Evolutionary conservation across 2,113 vertebrate genomes (phyloP).

Genomic region (Zosterops japonicus): DNA sequence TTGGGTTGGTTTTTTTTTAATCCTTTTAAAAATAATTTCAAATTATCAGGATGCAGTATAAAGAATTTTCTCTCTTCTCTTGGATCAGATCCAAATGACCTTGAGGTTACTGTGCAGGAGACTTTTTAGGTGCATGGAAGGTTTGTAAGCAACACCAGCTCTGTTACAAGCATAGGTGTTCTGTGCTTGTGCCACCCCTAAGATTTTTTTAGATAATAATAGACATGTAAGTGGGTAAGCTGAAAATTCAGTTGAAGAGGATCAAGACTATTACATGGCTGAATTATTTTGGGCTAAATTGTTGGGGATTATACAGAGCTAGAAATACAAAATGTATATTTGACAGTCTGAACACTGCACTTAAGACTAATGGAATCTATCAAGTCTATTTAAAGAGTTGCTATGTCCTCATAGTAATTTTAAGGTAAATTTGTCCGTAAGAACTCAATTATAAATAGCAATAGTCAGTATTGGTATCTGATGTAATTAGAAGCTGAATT

Average conservation of each 20-base stretch:
- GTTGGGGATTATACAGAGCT: background rate
- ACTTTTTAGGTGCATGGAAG: background rate
- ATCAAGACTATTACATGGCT: background rate
- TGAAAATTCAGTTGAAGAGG: background rate
- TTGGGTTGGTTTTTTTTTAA: background rate
- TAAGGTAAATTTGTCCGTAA: background rate
- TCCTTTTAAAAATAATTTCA: background rate
- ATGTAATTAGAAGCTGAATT: background rate
- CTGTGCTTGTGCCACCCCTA: background rate
- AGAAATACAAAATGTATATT: constrained; percentile 9
- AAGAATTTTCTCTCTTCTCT: background rate
- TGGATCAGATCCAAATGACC: background rate
- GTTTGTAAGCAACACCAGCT: background rate
- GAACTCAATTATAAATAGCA: background rate
- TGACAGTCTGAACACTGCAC: background rate
- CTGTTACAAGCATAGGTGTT: background rate
- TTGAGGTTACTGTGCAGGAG: background rate
- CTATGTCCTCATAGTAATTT: background rate
- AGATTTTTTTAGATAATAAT: background rate
- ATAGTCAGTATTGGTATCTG: background rate
- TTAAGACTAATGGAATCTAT: constrained; percentile 6
- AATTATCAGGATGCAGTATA: background rate
- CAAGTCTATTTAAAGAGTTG: constrained; percentile 18
- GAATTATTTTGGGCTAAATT: background rate
- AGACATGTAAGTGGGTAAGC: background rate